Percentiles rank a stretch among this genome's conserved stretches.
phyloP scores from a whole-genome alignment of 2,113 vertebrate species.

The Xenopus laevis region DNA sequence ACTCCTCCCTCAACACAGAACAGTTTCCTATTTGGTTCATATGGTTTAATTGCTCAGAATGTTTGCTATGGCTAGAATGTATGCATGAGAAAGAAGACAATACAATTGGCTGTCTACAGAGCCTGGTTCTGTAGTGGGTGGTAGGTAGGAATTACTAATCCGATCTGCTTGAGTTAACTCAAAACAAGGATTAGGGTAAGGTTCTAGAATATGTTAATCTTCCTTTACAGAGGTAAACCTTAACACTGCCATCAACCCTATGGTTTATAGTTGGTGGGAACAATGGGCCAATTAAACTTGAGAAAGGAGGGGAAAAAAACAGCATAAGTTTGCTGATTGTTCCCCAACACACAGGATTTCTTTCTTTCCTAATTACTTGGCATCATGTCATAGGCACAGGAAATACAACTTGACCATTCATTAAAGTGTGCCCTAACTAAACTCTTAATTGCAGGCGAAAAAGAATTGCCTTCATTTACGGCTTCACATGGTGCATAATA shows the following conservation, averaged over 20 bases:
- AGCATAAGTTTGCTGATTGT: conserved; percentile 66
- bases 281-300: conserved; percentile 76
- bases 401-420: conserved; percentile 65
- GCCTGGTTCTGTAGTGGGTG: conserved; percentile 71
- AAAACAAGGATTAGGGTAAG: conserved; percentile 88
- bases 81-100: conserved; percentile 62
- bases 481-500: neutral
- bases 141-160: conserved; percentile 86
- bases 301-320: conserved; percentile 51
- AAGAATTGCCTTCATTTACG: neutral
- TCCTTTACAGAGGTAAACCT: conserved; percentile 74
- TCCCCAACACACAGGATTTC: conserved; percentile 68
- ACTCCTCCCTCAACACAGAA: conserved; percentile 50
- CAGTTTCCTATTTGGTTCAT: conserved; percentile 55
- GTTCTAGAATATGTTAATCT: conserved; percentile 83
- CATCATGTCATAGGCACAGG: conserved; percentile 56
- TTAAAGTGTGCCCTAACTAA: conserved; percentile 60
- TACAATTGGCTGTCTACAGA: conserved; percentile 65
- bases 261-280: conserved; percentile 70
- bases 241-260: conserved; percentile 61
- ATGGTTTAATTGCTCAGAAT: conserved; percentile 54
- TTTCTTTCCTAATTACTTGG: conserved; percentile 71
- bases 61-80: conserved; percentile 61
- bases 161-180: conserved; percentile 84
- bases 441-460: conserved; percentile 21